These are phyloP conservation scores for Eristalinus sepulchralis DNA, from an alignment of 2,888 invertebrate genomes.

Conservation along the genomic window DNA sequence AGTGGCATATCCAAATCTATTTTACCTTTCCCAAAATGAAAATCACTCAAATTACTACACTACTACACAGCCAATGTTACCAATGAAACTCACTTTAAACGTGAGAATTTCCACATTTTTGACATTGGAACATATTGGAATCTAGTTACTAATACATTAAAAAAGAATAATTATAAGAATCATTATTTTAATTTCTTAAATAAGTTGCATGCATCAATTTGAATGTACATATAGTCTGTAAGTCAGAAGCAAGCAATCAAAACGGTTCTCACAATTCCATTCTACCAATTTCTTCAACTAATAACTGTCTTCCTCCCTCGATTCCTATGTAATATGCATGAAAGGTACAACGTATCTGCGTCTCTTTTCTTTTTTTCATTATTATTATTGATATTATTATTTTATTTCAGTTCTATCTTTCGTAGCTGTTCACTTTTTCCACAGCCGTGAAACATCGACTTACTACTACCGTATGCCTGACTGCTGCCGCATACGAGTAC, in stretches of 20 bases:
- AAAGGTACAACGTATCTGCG: background rate
- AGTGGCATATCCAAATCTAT: no score
- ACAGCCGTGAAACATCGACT: constrained; percentile 42
- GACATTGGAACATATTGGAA: no score
- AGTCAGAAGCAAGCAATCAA: background rate
- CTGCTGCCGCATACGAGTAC: constrained; percentile 29
- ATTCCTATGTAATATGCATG: constrained; percentile 20
- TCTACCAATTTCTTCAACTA: background rate
- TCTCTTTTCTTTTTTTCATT: constrained; percentile 22
- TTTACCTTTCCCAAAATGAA: no score
- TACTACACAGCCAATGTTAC: no score
- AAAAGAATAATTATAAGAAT: no score
- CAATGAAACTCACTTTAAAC: no score
- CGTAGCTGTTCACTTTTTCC: constrained; percentile 40
- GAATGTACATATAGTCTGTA: no score
- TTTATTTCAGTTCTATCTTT: constrained; percentile 49
- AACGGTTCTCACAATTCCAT: background rate
- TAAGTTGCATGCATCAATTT: no score
- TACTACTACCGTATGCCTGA: constrained; percentile 10
- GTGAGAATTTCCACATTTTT: no score
- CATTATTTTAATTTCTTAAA: no score
- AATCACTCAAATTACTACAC: no score
- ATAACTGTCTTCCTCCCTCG: background rate
- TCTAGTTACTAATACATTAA: no score
- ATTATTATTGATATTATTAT: constrained; percentile 50